Percentiles rank a stretch among this genome's conserved stretches.
These are phyloP conservation scores for Urocitellus parryii DNA, from an alignment of 2,113 vertebrate species.

Conservation along the genomic window DNA sequence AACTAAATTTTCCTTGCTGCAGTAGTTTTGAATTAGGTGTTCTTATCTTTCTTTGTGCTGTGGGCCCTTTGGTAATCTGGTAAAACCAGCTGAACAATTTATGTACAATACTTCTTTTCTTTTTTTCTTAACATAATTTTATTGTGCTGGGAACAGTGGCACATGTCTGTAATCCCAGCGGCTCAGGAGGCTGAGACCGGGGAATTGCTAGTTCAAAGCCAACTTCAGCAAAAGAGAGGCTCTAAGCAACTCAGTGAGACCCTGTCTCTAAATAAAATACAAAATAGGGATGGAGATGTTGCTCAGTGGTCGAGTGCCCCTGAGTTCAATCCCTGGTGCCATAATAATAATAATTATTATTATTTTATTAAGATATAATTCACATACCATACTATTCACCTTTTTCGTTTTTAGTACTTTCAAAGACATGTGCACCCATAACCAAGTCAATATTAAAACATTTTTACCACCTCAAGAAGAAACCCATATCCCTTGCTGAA, in stretches of 20 bases:
- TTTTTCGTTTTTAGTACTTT: neutral
- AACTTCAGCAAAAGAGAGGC: too few species aligned
- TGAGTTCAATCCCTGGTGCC: too few species aligned
- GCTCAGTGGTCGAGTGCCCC: too few species aligned
- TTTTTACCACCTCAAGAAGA: conserved; percentile 7
- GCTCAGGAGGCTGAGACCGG: too few species aligned
- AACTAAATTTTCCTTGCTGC: conserved; percentile 18
- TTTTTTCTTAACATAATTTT: neutral
- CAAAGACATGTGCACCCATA: neutral
- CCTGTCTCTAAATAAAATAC: too few species aligned
- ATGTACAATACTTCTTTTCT: neutral
- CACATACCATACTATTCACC: neutral
- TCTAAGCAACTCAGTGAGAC: too few species aligned
- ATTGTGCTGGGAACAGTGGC: neutral
- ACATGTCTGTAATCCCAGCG: too few species aligned
- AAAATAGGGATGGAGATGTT: too few species aligned
- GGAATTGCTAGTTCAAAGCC: too few species aligned
- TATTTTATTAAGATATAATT: neutral
- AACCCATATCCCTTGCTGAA: neutral
- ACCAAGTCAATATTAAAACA: neutral
- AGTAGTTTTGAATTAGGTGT: conserved; percentile 17
- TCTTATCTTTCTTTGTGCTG: neutral
- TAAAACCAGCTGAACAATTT: neutral
- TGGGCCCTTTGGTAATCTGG: neutral
- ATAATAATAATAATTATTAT: too few species aligned